Percentiles rank a stretch among this genome's conserved stretches.
These are phyloP conservation scores for Mastacembelus armatus DNA, from an alignment of 2,797 vertebrate genomes.

Conservation along the genomic window DNA sequence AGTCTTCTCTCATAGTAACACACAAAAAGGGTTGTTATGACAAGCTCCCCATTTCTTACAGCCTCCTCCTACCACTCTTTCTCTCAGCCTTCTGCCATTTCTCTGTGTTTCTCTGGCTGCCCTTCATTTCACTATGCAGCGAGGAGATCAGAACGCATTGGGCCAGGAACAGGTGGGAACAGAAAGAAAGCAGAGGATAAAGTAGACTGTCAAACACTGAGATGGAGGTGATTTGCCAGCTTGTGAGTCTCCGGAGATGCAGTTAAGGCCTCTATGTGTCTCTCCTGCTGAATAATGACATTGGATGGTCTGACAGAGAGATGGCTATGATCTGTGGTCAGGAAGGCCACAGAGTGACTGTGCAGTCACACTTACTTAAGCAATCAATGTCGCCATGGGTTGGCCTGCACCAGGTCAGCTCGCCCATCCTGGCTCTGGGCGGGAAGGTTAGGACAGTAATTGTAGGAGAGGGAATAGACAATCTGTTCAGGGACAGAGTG, in stretches of 20 bases:
- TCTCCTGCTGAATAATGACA: conserved; percentile 57
- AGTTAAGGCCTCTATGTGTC: conserved; percentile 28
- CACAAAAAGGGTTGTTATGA: conserved; percentile 39
- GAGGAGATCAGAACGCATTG: conserved; percentile 31
- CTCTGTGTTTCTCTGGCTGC: neutral
- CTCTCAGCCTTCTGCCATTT: conserved; percentile 1
- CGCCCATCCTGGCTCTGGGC: neutral
- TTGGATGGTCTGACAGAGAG: conserved; percentile 29
- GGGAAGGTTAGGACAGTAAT: conserved; percentile 18
- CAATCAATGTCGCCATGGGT: conserved; percentile 32
- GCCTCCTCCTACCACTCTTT: conserved; percentile 1
- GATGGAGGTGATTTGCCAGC: conserved; percentile 39
- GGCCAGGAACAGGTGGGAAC: conserved; percentile 23
- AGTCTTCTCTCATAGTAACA: conserved; percentile 39
- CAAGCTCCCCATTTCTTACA: conserved; percentile 22
- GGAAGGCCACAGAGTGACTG: conserved; percentile 34
- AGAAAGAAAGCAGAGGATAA: conserved; percentile 35
- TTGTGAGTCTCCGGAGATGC: conserved; percentile 37
- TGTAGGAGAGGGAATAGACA: conserved; percentile 5
- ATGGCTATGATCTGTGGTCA: conserved; percentile 48
- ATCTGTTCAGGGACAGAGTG: conserved; percentile 8
- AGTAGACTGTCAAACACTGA: conserved; percentile 38
- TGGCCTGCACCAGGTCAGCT: neutral
- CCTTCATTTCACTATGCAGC: conserved; percentile 7
- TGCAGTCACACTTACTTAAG: conserved; percentile 52